Evolutionary conservation across 2,888 invertebrate genomes (phyloP), one percentile per base, ranked within the genome.

Genomic region (Carpatolechia fugitivella): DNA sequence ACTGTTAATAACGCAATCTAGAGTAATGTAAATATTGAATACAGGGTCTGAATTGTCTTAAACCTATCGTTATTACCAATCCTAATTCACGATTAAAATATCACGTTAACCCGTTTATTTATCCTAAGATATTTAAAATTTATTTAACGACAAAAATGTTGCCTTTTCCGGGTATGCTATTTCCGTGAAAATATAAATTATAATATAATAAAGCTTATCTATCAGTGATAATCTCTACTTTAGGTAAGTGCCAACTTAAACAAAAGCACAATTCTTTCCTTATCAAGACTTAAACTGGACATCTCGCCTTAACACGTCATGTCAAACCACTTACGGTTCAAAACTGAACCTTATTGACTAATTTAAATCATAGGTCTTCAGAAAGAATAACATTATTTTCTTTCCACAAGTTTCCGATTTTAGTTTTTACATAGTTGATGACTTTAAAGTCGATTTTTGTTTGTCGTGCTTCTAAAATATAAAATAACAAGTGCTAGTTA

Each of bases 231-330:
- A 62, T 69, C 63, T 65, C 49, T 59, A 61, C 60, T 60, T 53
- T 40, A 61, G 56, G 62, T 65, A 66, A 68, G 64, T 65, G 62
- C 60, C 60, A 58, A 68, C 63, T 64, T 65, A 65, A 60, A 60
- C 65, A 58, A 60, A 14, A 53, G 56, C 68, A 64, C 67, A 66
- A 64, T 62, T 66, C 56, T 54, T 61, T 40, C 35, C 59, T 66
- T 70, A 67, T 68, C 68, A 56, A 57, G 16, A 5, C 56, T 56
- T 61, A 56, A 16, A 60, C 61, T 55, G 62, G 60, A 63, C 63
- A 66, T 67, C 65, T 67, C 57, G 58, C 53, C 59, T 60, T 57
- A 49, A 58, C 66, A 63, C 63, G 62, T 58, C 58, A 65, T 50
- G 38, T 31, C 11, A 38, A 38, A 38, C n/a, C 33, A 33, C 33